These are phyloP conservation scores for Poecilobothrus nobilitatus DNA, from an alignment of 2,888 invertebrate genomes.

Conservation along the genomic window DNA sequence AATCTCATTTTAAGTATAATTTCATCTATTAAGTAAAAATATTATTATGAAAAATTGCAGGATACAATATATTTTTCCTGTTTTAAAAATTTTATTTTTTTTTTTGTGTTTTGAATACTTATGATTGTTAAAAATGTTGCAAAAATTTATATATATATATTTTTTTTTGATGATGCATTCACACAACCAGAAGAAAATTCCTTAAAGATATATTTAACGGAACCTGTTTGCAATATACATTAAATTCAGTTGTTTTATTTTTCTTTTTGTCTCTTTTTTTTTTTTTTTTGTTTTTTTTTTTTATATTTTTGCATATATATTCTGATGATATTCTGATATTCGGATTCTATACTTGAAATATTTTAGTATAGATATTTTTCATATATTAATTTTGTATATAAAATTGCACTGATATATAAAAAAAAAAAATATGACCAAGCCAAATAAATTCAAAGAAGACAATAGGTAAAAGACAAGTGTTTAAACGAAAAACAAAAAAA, in stretches of 20 bases:
- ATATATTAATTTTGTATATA: not conserved
- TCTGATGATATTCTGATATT: too few relatives aligned
- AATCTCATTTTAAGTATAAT: slow-evolving; percentile 29
- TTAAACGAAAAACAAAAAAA: too few relatives aligned
- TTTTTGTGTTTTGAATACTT: not conserved
- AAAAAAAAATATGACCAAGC: too few relatives aligned
- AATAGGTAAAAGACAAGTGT: not conserved
- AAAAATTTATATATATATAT: too few relatives aligned
- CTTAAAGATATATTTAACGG: not conserved
- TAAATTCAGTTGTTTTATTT: too few relatives aligned
- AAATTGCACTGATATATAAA: not conserved
- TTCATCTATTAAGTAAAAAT: slow-evolving; percentile 30
- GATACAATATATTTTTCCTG: slow-evolving; percentile 2
- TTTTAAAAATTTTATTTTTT: not conserved
- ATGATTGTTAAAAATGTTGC: too few relatives aligned
- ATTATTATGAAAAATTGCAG: slow-evolving; percentile 31
- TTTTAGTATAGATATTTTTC: not conserved
- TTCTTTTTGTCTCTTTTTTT: too few relatives aligned
- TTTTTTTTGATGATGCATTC: not conserved
- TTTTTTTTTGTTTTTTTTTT: not conserved
- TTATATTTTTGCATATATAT: not conserved
- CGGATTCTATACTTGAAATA: too few relatives aligned
- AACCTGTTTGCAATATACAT: too few relatives aligned
- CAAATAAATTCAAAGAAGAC: not conserved
- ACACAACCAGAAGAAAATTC: not conserved